Conservation (phyloP, 2,113 vertebrate genomes). For the Nansenia antarctica region DNA sequence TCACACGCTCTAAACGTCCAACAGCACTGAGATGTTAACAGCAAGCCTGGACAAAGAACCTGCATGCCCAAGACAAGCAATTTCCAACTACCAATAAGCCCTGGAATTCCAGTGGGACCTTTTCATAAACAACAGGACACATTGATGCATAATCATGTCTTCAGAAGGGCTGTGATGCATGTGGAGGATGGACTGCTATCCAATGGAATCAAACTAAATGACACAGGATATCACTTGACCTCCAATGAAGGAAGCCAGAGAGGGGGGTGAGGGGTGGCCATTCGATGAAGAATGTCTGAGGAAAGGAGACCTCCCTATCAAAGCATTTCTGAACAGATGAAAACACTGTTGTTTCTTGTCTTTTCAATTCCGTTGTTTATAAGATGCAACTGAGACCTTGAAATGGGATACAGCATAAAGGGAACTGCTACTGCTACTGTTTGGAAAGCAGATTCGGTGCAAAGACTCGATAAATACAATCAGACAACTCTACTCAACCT, state of each 20-base stretch:
- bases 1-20: neutral
- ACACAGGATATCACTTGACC: neutral
- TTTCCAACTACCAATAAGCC: constrained; percentile 30
- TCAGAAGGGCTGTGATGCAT: neutral
- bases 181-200: neutral
- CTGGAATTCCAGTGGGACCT: constrained; percentile 17
- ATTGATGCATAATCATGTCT: constrained; percentile 6
- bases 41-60: constrained; percentile 24
- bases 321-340: neutral
- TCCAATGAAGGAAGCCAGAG: neutral
- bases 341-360: neutral
- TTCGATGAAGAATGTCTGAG: neutral
- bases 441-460: neutral
- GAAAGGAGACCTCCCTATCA: neutral
- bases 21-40: neutral
- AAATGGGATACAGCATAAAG: neutral
- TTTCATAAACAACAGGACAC: constrained; percentile 20
- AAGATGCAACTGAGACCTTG: neutral
- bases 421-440: neutral
- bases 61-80: constrained; percentile 10
- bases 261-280: neutral
- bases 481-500: constrained; percentile 4
- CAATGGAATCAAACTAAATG: constrained; percentile 7
- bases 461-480: constrained; percentile 23
- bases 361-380: constrained; percentile 2